Base-by-base conservation (phyloP, 2,113 vertebrate genomes). In the Climacteris rufus region DNA sequence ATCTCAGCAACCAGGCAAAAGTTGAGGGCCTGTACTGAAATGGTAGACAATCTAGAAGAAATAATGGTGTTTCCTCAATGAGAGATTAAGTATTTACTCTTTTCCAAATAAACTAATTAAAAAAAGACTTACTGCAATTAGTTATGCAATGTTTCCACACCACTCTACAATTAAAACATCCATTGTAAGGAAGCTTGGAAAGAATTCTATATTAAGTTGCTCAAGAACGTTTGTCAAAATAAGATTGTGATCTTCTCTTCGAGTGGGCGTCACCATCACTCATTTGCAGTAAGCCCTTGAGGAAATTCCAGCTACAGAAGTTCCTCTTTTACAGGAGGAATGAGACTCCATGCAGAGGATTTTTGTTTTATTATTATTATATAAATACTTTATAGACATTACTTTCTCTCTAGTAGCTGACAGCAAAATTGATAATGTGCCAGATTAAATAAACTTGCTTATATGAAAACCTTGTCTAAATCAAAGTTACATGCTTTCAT, bases 61-160 rank as follows among this genome's bases (percentile, higher is more conserved):
- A 11, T n/a, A 84, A 39, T 21, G 87, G 42, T 44, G 23, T n/a
- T 76, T 86, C 52, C 60, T 89, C 61, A 78, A 20, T 24, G 14
- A 61, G 25, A 72, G 56, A 78, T 80, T 76, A 94, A 85, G 74
- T 91, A 88, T 95, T 94, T 88, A 93, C 53, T 69, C 68, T 92
- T 86, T 86, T 87, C 82, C 53, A 95, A 97, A 96, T 95, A 97
- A 97, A 95, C 88, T 94, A 90, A 95, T 96, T 95, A 97, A 92
- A 92, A 85, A 2, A 40, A 93, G 88, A 72, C 85, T 83, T 90
- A 93, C 10, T 92, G 75, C 85, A 96, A 95, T 96, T 96, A 96
- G 75, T 94, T 95, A 77, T 63, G 90, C 85, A 92, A 96, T 80
- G 49, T 82, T 91, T 91, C 59, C 83, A 87, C 53, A 90, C n/a